Conservation (phyloP, 2,113 vertebrate species). For the Sclerurus mexicanus region DNA sequence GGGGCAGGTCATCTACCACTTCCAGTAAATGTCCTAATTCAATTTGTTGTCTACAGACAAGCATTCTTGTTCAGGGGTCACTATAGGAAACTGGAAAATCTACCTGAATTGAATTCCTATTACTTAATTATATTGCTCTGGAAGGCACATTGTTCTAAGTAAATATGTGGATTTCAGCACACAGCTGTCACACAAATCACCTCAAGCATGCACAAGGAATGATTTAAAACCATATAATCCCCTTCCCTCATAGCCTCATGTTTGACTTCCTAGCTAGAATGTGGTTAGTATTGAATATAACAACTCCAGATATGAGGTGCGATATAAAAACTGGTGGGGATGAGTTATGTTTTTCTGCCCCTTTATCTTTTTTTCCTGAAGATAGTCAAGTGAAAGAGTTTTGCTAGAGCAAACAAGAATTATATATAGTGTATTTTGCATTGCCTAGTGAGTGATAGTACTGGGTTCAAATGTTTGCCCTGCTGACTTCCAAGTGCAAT, state of each 20-base stretch:
- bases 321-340: not conserved
- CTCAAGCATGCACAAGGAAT: not conserved
- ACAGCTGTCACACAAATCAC: not conserved
- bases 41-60: slow-evolving; percentile 44
- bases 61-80: not conserved
- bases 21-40: slow-evolving; percentile 61
- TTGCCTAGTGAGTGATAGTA: not conserved
- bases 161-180: not conserved
- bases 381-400: not conserved
- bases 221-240: not conserved
- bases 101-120: slow-evolving; percentile 50
- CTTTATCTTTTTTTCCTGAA: not conserved
- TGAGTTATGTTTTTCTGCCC: not conserved
- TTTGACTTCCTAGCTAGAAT: not conserved
- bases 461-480: not conserved
- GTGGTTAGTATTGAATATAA: not conserved
- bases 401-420: not conserved
- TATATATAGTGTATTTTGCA: not conserved
- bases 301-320: not conserved
- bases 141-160: not conserved
- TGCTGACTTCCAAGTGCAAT: not conserved
- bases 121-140: slow-evolving; percentile 14
- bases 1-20: slow-evolving; percentile 41
- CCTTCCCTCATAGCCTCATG: not conserved
- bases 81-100: not conserved